Evolutionary conservation across 2,888 invertebrate species (phyloP).

Genomic region (Trichogramma evanescens): DNA sequence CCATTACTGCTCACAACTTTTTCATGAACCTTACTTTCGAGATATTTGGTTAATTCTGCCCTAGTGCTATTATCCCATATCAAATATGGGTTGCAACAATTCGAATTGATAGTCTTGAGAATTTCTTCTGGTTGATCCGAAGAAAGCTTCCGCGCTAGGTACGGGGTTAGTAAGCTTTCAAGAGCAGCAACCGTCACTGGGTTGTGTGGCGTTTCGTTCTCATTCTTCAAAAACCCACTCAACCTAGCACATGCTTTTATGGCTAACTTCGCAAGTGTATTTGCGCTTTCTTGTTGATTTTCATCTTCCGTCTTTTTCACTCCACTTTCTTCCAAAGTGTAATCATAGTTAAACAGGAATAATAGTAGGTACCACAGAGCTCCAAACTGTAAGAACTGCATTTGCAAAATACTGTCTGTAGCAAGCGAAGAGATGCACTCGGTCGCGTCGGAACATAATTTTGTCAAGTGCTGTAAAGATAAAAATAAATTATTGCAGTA

Average conservation of each 20-base stretch:
- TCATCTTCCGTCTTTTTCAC: conserved; percentile 76
- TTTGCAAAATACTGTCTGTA: conserved; percentile 78
- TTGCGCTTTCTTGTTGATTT: conserved; percentile 89
- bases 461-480: conserved; percentile 65
- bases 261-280: conserved; percentile 82
- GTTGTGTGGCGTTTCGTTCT: conserved; percentile 40
- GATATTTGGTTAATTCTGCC: conserved; percentile 82
- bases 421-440: conserved; percentile 84
- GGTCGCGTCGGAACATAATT: conserved; percentile 78
- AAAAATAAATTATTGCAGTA: neutral
- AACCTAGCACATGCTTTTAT: conserved; percentile 78
- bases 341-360: conserved; percentile 91
- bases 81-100: conserved; percentile 91
- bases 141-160: conserved; percentile 70
- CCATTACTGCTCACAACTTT: conserved; percentile 52
- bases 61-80: conserved; percentile 98
- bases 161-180: conserved; percentile 76
- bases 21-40: conserved; percentile 55
- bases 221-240: conserved; percentile 61
- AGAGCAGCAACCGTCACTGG: conserved; percentile 54
- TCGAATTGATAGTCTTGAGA: conserved; percentile 90
- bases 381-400: conserved; percentile 75
- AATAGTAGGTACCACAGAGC: conserved; percentile 86
- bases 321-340: conserved; percentile 93
- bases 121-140: conserved; percentile 72